These are phyloP conservation scores for Lymantria monacha DNA, from an alignment of 2,888 invertebrate species.

Conservation along the genomic window DNA sequence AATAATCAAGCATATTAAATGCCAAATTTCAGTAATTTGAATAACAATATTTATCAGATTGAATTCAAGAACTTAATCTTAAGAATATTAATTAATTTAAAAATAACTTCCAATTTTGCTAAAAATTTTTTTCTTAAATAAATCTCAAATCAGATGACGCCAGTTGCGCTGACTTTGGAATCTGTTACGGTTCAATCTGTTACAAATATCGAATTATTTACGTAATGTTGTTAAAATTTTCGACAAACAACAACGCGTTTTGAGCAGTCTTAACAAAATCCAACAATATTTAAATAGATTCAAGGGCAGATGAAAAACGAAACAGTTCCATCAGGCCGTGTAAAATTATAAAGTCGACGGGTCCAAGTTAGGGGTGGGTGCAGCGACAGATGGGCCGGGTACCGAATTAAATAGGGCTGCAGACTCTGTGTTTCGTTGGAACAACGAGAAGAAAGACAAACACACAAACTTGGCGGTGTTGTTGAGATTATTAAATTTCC, in stretches of 20 bases:
- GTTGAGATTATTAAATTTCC: conserved; percentile 61
- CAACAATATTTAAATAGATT: conserved; percentile 27
- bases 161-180: background rate
- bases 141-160: too few species aligned
- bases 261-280: background rate
- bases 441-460: conserved; percentile 54
- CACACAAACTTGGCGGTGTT: conserved; percentile 55
- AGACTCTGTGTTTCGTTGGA: conserved; percentile 23
- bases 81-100: too few species aligned
- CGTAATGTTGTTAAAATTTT: background rate
- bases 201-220: background rate
- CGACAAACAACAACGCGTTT: background rate
- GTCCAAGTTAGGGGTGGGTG: conserved; percentile 49
- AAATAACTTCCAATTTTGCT: too few species aligned
- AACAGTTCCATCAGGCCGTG: conserved; percentile 35
- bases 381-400: conserved; percentile 57
- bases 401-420: conserved; percentile 40
- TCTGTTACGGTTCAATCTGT: background rate
- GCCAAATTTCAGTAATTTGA: too few species aligned
- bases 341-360: conserved; percentile 57
- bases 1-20: too few species aligned
- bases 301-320: conserved; percentile 15
- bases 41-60: too few species aligned
- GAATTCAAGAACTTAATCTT: too few species aligned
- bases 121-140: too few species aligned